Evolutionary conservation across 1,140 invertebrate species (phyloP).

Genomic region (Eupristina koningsbergeri): DNA sequence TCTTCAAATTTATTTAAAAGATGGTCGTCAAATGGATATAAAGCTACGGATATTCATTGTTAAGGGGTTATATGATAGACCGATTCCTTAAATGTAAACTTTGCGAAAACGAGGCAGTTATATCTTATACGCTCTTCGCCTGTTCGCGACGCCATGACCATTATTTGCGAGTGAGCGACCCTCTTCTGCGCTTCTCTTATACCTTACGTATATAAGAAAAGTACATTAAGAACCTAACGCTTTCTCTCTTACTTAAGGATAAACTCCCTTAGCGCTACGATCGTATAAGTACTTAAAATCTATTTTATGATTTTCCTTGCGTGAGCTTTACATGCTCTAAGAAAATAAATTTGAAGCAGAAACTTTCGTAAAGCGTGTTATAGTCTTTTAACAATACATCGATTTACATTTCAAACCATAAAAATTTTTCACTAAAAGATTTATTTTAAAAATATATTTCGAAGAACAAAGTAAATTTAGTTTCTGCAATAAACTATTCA

Average conservation of each 20-base stretch:
- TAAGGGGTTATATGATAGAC: constrained; percentile 34
- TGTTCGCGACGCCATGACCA: constrained; percentile 25
- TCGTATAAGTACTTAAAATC: constrained; percentile 43
- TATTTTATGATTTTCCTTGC: constrained; percentile 46
- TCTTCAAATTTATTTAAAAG: constrained; percentile 46
- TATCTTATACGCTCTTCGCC: constrained; percentile 41
- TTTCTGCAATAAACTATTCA: too few relatives aligned
- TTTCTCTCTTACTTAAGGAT: constrained; percentile 46
- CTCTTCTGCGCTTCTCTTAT: constrained; percentile 6
- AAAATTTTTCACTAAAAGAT: not conserved
- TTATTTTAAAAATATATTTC: not conserved
- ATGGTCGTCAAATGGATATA: constrained; percentile 43
- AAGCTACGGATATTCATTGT: constrained; percentile 50
- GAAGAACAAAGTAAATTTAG: not conserved
- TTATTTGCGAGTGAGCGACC: constrained; percentile 41
- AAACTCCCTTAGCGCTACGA: constrained; percentile 10
- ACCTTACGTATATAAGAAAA: constrained; percentile 36
- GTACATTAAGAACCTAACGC: constrained; percentile 39
- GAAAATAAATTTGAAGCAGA: constrained; percentile 1
- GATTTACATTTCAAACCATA: not conserved
- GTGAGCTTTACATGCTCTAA: not conserved
- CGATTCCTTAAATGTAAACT: constrained; percentile 42
- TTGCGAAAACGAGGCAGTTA: constrained; percentile 46
- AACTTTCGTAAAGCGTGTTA: not conserved
- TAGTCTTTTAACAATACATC: not conserved